These are phyloP conservation scores for Trypoxylon attenuatum DNA, from an alignment of 2,888 invertebrate genomes.

Conservation along the genomic window DNA sequence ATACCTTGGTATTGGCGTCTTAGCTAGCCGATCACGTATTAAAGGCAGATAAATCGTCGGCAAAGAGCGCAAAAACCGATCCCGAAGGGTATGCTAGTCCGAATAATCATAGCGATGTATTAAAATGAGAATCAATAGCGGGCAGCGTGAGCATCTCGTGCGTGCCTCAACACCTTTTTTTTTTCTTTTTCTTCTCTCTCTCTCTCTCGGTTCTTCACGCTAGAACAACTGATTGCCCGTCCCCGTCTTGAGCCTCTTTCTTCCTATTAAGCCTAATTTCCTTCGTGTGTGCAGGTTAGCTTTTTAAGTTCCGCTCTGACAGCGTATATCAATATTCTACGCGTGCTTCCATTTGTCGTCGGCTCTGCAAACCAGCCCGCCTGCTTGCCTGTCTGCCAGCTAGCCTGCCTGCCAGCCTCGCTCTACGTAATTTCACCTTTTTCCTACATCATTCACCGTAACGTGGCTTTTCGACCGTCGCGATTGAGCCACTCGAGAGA, in stretches of 20 bases:
- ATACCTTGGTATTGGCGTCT: conserved; percentile 47
- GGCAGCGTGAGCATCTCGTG: conserved; percentile 64
- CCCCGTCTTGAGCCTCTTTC: neutral
- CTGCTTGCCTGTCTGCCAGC: too few species aligned
- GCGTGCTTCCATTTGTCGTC: conserved; percentile 24
- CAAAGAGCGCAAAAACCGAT: conserved; percentile 48
- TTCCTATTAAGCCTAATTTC: conserved; percentile 4
- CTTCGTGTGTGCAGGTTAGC: conserved; percentile 51
- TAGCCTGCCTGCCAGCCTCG: too few species aligned
- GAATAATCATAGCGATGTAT: conserved; percentile 58
- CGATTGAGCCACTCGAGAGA: neutral
- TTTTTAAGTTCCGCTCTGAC: conserved; percentile 37
- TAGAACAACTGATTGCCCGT: conserved; percentile 10
- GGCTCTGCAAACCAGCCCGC: too few species aligned
- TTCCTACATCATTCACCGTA: too few species aligned
- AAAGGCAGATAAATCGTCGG: conserved; percentile 48
- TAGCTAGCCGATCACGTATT: conserved; percentile 50
- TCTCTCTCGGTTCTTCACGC: neutral
- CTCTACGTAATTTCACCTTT: conserved; percentile 24
- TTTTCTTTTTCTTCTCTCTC: conserved; percentile 1
- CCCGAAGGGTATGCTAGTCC: conserved; percentile 53
- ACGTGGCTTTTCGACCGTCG: conserved; percentile 16
- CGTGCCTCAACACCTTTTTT: conserved; percentile 44
- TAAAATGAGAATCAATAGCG: conserved; percentile 66
- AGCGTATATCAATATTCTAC: conserved; percentile 34